Evolutionary conservation across 1,140 invertebrate species (phyloP).

Genomic region (Diabrotica undecimpunctata): DNA sequence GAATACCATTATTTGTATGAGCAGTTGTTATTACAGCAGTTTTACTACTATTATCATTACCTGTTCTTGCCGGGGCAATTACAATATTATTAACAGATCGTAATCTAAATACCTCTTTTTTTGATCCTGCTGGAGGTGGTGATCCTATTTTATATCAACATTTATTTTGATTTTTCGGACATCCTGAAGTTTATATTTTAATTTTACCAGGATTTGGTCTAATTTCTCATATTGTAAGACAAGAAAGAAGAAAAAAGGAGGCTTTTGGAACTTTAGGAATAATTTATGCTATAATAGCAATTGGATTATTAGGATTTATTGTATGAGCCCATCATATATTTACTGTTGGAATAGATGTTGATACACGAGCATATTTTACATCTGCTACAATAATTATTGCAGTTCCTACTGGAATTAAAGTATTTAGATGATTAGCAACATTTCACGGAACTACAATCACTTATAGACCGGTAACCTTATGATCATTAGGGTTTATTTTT

Average conservation of each 20-base stretch:
- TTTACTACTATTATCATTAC: conserved; percentile 61
- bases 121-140: conserved; percentile 63
- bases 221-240: conserved; percentile 61
- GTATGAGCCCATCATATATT: conserved; percentile 71
- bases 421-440: conserved; percentile 63
- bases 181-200: conserved; percentile 75
- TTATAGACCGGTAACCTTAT: conserved; percentile 55
- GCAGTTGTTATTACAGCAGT: conserved; percentile 65
- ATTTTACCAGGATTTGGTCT: conserved; percentile 63
- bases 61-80: conserved; percentile 69
- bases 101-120: conserved; percentile 68
- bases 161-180: conserved; percentile 77
- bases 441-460: conserved; percentile 54
- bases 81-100: conserved; percentile 69
- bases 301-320: conserved; percentile 65
- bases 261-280: conserved; percentile 58
- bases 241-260: conserved; percentile 58
- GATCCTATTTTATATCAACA: conserved; percentile 73
- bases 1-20: conserved; percentile 61
- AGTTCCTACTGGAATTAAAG: conserved; percentile 62
- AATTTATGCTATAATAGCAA: conserved; percentile 61
- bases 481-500: conserved; percentile 68
- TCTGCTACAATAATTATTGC: conserved; percentile 72
- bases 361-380: conserved; percentile 71
- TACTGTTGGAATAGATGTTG: conserved; percentile 69